phyloP scores from a whole-genome alignment of 2,888 invertebrate genomes.

The Clepsis dumicolana region DNA sequence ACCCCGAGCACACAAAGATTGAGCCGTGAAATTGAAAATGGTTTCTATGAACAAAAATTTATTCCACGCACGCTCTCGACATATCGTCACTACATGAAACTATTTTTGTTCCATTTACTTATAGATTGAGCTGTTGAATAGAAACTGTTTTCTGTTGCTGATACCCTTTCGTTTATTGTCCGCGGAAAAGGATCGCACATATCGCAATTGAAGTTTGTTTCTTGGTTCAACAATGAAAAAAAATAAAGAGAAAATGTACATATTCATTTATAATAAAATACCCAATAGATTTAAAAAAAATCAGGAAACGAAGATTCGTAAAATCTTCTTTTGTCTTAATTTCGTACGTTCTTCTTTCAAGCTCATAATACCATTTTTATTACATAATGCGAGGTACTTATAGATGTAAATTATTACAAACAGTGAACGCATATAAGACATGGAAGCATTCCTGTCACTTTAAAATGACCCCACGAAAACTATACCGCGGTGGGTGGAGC shows the following conservation, averaged over 20 bases:
- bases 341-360: too few relatives aligned
- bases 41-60: constrained; percentile 83
- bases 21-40: constrained; percentile 85
- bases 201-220: constrained; percentile 13
- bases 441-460: too few relatives aligned
- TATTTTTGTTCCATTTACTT: constrained; percentile 56
- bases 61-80: constrained; percentile 76
- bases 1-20: constrained; percentile 84
- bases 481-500: too few relatives aligned
- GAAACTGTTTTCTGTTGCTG: constrained; percentile 32
- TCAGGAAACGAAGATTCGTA: too few relatives aligned
- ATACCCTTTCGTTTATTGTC: constrained; percentile 25
- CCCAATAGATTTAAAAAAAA: too few relatives aligned
- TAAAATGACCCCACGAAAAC: too few relatives aligned
- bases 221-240: not conserved
- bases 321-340: too few relatives aligned
- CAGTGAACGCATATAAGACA: too few relatives aligned
- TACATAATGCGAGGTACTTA: too few relatives aligned
- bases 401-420: too few relatives aligned
- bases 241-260: not conserved
- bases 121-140: constrained; percentile 44
- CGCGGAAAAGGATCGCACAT: constrained; percentile 10
- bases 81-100: constrained; percentile 72
- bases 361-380: too few relatives aligned
- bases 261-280: too few relatives aligned